A percentile compares a stretch with the other conserved stretches of the same genome.
These are phyloP conservation scores for Polydesmus complanatus DNA, from an alignment of 2,888 invertebrate genomes.

Conservation along the genomic window DNA sequence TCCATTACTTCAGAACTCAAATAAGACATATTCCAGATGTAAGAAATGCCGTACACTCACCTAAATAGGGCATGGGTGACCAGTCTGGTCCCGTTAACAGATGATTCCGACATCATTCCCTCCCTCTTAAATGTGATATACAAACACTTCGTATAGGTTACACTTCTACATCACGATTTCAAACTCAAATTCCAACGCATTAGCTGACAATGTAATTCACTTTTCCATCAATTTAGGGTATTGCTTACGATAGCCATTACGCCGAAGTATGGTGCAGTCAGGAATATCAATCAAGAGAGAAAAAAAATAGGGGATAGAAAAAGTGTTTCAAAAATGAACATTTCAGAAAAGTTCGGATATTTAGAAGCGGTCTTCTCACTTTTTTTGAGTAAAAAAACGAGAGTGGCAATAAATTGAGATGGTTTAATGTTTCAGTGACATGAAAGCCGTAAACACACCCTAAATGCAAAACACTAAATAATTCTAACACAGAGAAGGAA, in stretches of 20 bases:
- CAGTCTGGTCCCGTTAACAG: neutral
- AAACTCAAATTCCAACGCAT: neutral
- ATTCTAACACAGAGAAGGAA: neutral
- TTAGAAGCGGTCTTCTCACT: no score
- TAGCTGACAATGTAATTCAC: neutral
- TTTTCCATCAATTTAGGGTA: no score
- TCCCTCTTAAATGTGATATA: neutral
- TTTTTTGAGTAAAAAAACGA: no score
- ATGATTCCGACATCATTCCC: neutral
- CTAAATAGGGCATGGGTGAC: neutral
- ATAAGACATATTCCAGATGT: neutral
- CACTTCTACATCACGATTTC: neutral
- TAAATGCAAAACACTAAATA: neutral
- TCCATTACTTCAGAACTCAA: neutral
- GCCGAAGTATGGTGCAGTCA: neutral
- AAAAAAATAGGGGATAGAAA: no score
- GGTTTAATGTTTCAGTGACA: neutral
- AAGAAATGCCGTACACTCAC: neutral
- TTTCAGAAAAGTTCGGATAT: no score
- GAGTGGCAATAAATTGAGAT: neutral
- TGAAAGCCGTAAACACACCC: neutral
- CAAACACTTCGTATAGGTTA: neutral
- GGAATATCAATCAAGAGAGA: neutral
- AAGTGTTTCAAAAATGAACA: no score
- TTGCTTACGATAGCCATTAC: neutral